Evolutionary conservation across 2,797 vertebrate species (phyloP).

Genomic region (Myotis findleyi): DNA sequence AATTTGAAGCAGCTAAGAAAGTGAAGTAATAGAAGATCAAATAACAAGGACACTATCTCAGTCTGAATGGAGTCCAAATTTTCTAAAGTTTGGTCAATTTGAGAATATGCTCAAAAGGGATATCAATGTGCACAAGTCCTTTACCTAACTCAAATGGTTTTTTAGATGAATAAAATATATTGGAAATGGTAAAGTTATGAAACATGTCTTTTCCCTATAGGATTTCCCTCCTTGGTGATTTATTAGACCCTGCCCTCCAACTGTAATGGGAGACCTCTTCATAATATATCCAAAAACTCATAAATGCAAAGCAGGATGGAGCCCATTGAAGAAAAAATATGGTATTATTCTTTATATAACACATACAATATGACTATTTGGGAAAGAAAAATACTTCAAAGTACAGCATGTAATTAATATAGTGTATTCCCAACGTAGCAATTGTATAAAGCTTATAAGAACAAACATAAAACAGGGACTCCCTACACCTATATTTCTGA

Average conservation of each 20-base stretch:
- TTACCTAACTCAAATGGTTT: slow-evolving; percentile 58
- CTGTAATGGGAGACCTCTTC: slow-evolving; percentile 58
- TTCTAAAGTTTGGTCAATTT: slow-evolving; percentile 33
- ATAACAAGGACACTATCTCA: slow-evolving; percentile 37
- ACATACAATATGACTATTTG: slow-evolving; percentile 60
- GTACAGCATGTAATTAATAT: slow-evolving; percentile 65
- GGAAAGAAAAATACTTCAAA: slow-evolving; percentile 65
- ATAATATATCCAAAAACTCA: slow-evolving; percentile 63
- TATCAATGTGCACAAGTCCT: slow-evolving; percentile 50
- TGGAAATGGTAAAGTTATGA: slow-evolving; percentile 67
- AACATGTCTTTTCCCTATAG: slow-evolving; percentile 69
- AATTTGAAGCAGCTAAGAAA: slow-evolving; percentile 29
- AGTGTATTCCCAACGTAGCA: slow-evolving; percentile 6
- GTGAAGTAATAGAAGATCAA: slow-evolving; percentile 20
- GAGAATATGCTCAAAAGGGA: slow-evolving; percentile 14
- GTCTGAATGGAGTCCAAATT: slow-evolving; percentile 41
- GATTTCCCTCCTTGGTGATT: slow-evolving; percentile 58
- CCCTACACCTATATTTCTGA: neutral
- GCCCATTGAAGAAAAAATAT: neutral
- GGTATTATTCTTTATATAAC: slow-evolving; percentile 53
- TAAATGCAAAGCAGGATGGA: slow-evolving; percentile 68
- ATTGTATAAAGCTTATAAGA: neutral
- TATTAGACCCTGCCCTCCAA: slow-evolving; percentile 66
- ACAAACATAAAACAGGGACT: neutral
- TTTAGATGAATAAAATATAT: slow-evolving; percentile 67